These are phyloP conservation scores for Slavum lentiscoides DNA, from an alignment of 2,888 invertebrate genomes.

Conservation along the genomic window DNA sequence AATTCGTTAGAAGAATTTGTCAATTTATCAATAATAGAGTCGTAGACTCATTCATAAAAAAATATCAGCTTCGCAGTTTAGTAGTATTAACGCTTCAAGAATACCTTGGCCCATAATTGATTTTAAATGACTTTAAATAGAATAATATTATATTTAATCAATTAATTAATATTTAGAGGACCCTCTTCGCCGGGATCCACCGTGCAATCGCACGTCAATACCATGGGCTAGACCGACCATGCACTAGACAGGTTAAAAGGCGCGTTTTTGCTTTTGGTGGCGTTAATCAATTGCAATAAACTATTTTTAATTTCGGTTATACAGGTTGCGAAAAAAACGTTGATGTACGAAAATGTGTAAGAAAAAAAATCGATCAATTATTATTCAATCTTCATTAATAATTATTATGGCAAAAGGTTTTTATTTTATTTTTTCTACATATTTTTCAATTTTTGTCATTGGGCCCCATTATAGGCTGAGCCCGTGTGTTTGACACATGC, in stretches of 20 bases:
- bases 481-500: not conserved
- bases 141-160: not conserved
- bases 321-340: not conserved
- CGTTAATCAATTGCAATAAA: not conserved
- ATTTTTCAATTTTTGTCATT: constrained; percentile 16
- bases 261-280: not conserved
- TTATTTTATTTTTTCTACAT: not conserved
- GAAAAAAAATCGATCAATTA: too few relatives aligned
- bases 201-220: too few relatives aligned
- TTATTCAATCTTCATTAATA: not conserved
- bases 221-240: not conserved
- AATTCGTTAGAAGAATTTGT: too few relatives aligned
- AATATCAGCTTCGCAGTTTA: too few relatives aligned
- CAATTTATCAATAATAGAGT: too few relatives aligned
- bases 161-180: not conserved
- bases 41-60: too few relatives aligned
- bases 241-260: not conserved
- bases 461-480: too few relatives aligned
- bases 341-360: too few relatives aligned
- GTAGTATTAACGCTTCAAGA: too few relatives aligned
- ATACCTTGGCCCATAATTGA: too few relatives aligned
- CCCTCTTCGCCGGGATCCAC: not conserved
- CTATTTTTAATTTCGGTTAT: constrained; percentile 8
- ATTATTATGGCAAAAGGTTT: not conserved
- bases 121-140: too few relatives aligned